Percentiles rank a stretch among this genome's conserved stretches.
Conservation (phyloP, 2,888 invertebrate genomes). For the Phalera bucephala region DNA sequence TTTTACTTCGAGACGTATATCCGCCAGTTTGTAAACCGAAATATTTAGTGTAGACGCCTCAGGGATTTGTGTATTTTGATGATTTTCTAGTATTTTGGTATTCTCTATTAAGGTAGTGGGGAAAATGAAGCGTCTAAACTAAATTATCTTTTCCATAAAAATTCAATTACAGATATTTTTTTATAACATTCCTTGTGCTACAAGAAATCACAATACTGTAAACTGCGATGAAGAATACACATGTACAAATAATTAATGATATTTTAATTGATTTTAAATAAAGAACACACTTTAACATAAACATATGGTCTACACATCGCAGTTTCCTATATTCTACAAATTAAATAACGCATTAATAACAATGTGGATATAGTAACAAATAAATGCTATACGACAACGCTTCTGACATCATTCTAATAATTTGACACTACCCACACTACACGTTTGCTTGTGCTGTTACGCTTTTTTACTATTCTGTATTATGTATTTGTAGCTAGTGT, state of each 20-base stretch:
- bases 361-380: too few relatives aligned
- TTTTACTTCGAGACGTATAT: too few relatives aligned
- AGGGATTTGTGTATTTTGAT: neutral
- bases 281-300: too few relatives aligned
- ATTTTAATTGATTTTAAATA: too few relatives aligned
- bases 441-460: slow-evolving; percentile 42
- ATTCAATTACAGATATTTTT: neutral
- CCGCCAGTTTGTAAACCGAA: neutral
- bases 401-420: slow-evolving; percentile 8
- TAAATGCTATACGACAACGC: slow-evolving; percentile 7
- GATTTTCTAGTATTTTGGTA: neutral
- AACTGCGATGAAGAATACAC: slow-evolving; percentile 4
- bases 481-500: slow-evolving; percentile 18
- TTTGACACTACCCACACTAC: slow-evolving; percentile 8
- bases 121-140: too few relatives aligned
- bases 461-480: slow-evolving; percentile 32
- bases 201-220: slow-evolving; percentile 5
- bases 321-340: too few relatives aligned
- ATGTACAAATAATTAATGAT: too few relatives aligned
- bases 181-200: slow-evolving; percentile 15
- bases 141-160: neutral
- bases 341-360: too few relatives aligned
- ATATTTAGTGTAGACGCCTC: neutral
- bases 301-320: too few relatives aligned
- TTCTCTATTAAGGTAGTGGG: too few relatives aligned